These are phyloP conservation scores for Odontamblyopus lacepedii DNA, from an alignment of 2,797 vertebrate genomes.

Conservation along the genomic window DNA sequence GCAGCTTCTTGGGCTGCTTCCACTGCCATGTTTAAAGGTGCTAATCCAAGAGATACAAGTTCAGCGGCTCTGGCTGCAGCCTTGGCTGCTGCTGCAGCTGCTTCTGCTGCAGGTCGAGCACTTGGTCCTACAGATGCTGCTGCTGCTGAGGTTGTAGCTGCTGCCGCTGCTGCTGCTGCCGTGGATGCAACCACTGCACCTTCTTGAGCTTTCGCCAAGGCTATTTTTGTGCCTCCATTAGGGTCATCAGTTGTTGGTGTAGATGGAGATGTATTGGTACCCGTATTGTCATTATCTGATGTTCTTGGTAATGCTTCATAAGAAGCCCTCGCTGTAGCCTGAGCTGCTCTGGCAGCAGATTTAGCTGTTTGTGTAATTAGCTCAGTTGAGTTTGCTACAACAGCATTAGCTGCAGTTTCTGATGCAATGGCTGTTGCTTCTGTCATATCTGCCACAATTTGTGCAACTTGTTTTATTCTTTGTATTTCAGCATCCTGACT, in stretches of 20 bases:
- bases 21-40: background rate
- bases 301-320: background rate
- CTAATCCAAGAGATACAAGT: background rate
- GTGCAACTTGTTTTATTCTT: background rate
- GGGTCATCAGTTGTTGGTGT: background rate
- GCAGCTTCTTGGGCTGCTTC: background rate
- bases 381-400: background rate
- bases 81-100: background rate
- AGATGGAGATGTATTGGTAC: background rate
- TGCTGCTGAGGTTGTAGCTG: slow-evolving; percentile 4
- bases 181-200: background rate
- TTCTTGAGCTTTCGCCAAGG: background rate
- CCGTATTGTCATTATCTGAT: background rate
- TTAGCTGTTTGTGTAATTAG: background rate
- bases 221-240: background rate
- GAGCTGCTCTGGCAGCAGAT: slow-evolving; percentile 1
- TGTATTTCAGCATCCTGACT: background rate
- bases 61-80: background rate
- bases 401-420: background rate
- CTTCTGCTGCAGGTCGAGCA: background rate
- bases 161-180: background rate
- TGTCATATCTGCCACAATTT: slow-evolving; percentile 5
- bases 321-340: slow-evolving; percentile 12
- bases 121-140: slow-evolving; percentile 10
- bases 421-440: slow-evolving; percentile 6